Conservation (phyloP, 2,113 vertebrate species). For the Aramus guarauna region DNA sequence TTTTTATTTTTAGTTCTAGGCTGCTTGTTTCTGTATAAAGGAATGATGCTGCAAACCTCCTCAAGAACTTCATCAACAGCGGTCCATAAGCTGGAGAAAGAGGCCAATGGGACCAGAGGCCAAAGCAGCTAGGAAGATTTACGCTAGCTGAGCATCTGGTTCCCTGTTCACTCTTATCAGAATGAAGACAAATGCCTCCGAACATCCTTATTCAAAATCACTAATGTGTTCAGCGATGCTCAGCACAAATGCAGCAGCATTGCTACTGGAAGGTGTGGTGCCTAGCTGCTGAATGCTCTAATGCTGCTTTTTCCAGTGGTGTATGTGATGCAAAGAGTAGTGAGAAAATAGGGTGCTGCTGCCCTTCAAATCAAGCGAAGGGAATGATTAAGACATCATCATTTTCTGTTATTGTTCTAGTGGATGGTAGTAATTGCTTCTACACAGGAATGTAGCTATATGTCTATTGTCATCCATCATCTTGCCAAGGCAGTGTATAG, state of each 20-base stretch:
- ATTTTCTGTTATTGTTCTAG: background rate
- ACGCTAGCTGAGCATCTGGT: background rate
- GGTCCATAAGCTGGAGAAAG: background rate
- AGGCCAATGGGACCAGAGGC: background rate
- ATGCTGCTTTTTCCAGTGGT: background rate
- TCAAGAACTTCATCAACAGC: background rate
- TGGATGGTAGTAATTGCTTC: background rate
- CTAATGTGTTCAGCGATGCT: background rate
- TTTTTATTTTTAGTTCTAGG: background rate
- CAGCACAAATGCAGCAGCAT: background rate
- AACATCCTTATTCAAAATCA: background rate
- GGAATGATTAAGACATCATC: slow-evolving; percentile 3
- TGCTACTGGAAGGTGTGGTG: background rate
- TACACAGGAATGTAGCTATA: background rate
- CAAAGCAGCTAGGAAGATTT: background rate
- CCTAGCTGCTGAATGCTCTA: background rate
- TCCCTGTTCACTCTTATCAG: background rate
- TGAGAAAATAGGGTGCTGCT: background rate
- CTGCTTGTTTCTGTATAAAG: background rate
- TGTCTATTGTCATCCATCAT: background rate
- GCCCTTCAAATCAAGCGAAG: background rate
- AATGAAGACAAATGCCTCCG: slow-evolving; percentile 16
- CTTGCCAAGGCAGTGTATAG: background rate
- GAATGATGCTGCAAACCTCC: background rate
- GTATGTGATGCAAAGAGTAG: background rate